phyloP scores from a whole-genome alignment of 1,140 invertebrate genomes.

The Drosophila nigromelanica region DNA sequence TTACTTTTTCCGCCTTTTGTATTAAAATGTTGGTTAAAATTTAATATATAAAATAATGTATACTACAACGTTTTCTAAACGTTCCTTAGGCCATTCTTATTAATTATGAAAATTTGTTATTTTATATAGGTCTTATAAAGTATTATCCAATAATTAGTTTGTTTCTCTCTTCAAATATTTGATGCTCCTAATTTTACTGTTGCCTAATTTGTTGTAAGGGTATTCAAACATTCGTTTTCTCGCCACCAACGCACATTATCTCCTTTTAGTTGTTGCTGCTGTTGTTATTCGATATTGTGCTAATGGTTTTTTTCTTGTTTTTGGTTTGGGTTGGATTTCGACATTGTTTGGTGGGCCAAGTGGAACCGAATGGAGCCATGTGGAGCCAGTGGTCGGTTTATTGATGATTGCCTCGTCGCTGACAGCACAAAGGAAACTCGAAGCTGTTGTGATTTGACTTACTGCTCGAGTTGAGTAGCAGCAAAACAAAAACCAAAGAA shows the following conservation, averaged over 20 bases:
- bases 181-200: not conserved
- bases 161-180: not conserved
- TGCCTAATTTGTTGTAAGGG: not conserved
- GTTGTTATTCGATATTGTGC: constrained; percentile 65
- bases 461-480: constrained; percentile 76
- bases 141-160: too few relatives aligned
- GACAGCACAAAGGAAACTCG: constrained; percentile 76
- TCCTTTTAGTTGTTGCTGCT: constrained; percentile 44
- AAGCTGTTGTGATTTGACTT: constrained; percentile 72
- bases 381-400: constrained; percentile 49
- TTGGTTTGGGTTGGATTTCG: constrained; percentile 59
- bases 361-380: constrained; percentile 8
- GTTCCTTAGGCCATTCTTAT: too few relatives aligned
- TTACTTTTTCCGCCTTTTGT: too few relatives aligned
- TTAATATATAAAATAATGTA: too few relatives aligned
- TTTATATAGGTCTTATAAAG: not conserved
- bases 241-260: constrained; percentile 1
- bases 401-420: constrained; percentile 74
- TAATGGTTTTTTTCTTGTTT: constrained; percentile 63
- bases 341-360: constrained; percentile 68
- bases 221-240: not conserved
- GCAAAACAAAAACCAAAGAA: constrained; percentile 52
- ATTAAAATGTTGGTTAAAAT: too few relatives aligned
- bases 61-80: too few relatives aligned
- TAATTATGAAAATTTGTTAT: not conserved